These are phyloP conservation scores for Stichopus horrens DNA, from an alignment of 53 echinoderm and acorn worm species.

Conservation along the genomic window DNA sequence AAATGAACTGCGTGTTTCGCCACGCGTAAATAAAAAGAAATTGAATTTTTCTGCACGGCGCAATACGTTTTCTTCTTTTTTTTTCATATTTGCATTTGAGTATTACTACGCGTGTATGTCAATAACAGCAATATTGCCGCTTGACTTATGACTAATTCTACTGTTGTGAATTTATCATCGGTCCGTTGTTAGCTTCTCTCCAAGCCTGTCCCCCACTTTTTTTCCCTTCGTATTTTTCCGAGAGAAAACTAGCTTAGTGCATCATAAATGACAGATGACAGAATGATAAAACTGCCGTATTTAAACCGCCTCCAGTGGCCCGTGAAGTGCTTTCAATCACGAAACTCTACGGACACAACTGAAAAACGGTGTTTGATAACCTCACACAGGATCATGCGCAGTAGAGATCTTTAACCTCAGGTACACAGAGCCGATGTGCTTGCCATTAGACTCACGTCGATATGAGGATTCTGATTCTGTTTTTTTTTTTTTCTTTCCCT, in stretches of 20 bases:
- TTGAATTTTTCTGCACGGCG: conserved; percentile 24
- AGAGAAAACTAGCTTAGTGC: conserved; percentile 3
- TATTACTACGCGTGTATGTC: background rate
- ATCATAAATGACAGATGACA: conserved; percentile 34
- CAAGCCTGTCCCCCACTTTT: background rate
- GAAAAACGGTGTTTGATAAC: conserved; percentile 27
- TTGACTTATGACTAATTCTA: conserved; percentile 27
- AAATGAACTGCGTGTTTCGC: conserved; percentile 30
- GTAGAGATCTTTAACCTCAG: background rate
- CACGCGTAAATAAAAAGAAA: conserved; percentile 38
- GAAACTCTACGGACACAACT: conserved; percentile 7
- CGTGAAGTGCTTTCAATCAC: conserved; percentile 40
- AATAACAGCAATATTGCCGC: background rate
- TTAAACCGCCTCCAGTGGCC: conserved; percentile 33
- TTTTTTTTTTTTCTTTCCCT: background rate
- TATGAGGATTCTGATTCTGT: background rate
- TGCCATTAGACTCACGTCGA: background rate
- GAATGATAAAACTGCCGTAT: background rate
- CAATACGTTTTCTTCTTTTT: background rate
- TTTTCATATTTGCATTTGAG: background rate
- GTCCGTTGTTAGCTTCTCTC: background rate
- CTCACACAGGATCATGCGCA: conserved; percentile 6
- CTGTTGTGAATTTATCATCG: background rate
- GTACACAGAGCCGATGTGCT: background rate
- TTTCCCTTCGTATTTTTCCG: background rate